phyloP scores from a whole-genome alignment of 2,888 invertebrate species.

The Horisme vitalbata region DNA sequence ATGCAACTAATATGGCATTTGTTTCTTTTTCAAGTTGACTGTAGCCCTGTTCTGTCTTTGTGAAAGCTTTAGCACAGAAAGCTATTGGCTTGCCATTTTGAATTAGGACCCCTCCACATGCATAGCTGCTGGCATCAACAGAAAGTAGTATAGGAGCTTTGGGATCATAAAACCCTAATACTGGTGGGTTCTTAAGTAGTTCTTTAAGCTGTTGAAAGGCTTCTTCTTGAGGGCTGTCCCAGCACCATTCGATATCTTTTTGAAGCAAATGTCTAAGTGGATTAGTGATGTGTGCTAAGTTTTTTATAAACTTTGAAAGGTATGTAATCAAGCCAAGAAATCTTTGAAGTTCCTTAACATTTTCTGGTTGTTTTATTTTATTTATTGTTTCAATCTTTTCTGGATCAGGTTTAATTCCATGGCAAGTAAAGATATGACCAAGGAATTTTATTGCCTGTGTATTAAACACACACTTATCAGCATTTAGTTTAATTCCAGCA shows the following conservation, averaged over 20 bases:
- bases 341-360: slow-evolving; percentile 24
- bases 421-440: too few species aligned
- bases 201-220: slow-evolving; percentile 16
- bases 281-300: slow-evolving; percentile 15
- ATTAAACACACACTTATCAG: too few species aligned
- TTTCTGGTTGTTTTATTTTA: slow-evolving; percentile 23
- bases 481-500: slow-evolving; percentile 7
- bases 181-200: slow-evolving; percentile 9
- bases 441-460: too few species aligned
- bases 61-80: too few species aligned
- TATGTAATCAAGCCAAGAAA: slow-evolving; percentile 27
- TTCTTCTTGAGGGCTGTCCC: slow-evolving; percentile 11
- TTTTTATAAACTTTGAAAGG: slow-evolving; percentile 25
- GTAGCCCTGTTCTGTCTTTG: too few species aligned
- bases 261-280: slow-evolving; percentile 19
- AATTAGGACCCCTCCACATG: slow-evolving; percentile 27
- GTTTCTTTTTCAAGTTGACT: too few species aligned
- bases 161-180: slow-evolving; percentile 24
- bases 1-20: too few species aligned
- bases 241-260: slow-evolving; percentile 25
- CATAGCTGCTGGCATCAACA: slow-evolving; percentile 26
- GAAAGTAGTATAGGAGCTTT: slow-evolving; percentile 21
- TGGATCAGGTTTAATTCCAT: slow-evolving; percentile 17
- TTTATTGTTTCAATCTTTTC: slow-evolving; percentile 4
- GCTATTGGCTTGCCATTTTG: too few species aligned